Percentiles rank a stretch among this genome's conserved stretches.
These are phyloP conservation scores for Galeopterus variegatus DNA, from an alignment of 2,113 vertebrate species.

Conservation along the genomic window DNA sequence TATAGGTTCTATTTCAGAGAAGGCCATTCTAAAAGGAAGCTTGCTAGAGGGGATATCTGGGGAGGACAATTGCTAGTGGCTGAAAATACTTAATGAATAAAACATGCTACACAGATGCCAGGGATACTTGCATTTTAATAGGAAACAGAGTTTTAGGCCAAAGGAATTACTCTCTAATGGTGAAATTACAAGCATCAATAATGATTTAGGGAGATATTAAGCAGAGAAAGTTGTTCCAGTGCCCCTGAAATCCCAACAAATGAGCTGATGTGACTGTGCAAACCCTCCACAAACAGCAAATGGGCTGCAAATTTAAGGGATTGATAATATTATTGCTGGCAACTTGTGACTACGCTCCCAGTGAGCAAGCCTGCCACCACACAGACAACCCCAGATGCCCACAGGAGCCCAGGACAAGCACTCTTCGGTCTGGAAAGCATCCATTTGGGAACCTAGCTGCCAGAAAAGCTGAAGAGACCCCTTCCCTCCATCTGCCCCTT, in stretches of 20 bases:
- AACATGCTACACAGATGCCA: slow-evolving; percentile 67
- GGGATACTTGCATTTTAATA: slow-evolving; percentile 71
- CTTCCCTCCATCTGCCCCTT: slow-evolving; percentile 85
- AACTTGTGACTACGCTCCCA: slow-evolving; percentile 50
- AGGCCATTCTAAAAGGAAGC: slow-evolving; percentile 54
- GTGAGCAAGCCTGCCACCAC: slow-evolving; percentile 18
- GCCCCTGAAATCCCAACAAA: slow-evolving; percentile 66
- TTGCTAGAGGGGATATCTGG: background rate
- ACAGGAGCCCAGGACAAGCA: slow-evolving; percentile 53
- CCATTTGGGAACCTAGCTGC: slow-evolving; percentile 80
- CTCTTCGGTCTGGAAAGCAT: slow-evolving; percentile 71
- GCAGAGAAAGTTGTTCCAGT: slow-evolving; percentile 61
- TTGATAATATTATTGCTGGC: slow-evolving; percentile 64
- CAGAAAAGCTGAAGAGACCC: slow-evolving; percentile 83
- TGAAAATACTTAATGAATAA: slow-evolving; percentile 73
- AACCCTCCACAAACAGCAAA: slow-evolving; percentile 61
- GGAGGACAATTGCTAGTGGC: slow-evolving; percentile 50
- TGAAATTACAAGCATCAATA: slow-evolving; percentile 72
- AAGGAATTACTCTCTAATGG: slow-evolving; percentile 72
- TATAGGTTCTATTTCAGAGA: slow-evolving; percentile 45
- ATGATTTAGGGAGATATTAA: slow-evolving; percentile 71
- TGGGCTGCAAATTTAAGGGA: slow-evolving; percentile 41
- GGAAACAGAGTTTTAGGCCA: slow-evolving; percentile 57
- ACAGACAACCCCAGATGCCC: slow-evolving; percentile 69
- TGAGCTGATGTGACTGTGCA: slow-evolving; percentile 23